Evolutionary conservation across 2,797 vertebrate species (phyloP), one percentile per base, ranked within the genome.

Genomic region (Aplochiton taeniatus): DNA sequence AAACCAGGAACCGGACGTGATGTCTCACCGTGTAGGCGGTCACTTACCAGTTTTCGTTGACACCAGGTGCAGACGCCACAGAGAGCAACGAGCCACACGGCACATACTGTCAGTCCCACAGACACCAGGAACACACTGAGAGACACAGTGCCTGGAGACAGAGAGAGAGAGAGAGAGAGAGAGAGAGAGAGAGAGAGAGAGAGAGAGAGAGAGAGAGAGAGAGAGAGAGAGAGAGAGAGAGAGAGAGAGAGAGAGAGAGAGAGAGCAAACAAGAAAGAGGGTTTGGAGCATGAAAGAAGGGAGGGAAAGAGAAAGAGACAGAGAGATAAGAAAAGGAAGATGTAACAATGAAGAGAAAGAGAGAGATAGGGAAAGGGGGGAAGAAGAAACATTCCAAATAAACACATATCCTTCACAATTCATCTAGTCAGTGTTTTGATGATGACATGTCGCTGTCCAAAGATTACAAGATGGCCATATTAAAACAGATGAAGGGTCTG

Each of bases 11-110:
- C 19, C 45, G 43, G 53, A 63, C 17, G 52, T 46, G 57, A 45
- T 42, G 47, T 46, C 43, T 18, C 11, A 19, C 18, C 7, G 16
- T 54, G 8, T 17, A 42, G 49, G 14, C 61, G 20, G 49, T 20
- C 61, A 87, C 97, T 97, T 86, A 99, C 97, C 95, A 98, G 87
- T 92, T 95, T 98, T 79, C 95, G 95, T 76, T 99, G 97, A 92
- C 97, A 99, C 97, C 97, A 99, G 86, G 97, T 95, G 89, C 97
- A 99, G 91, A 99, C 91, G 73, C 97, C 96, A 72, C 97, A 99
- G 71, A 98, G 93, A 69, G 96, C 93, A 69, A 98, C 93, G 78
- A 97, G 95, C 93, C 95, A 95, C 64, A 96, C 92, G 78, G 94
- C 91, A 92, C 97, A 98, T 80, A 99, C 86, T 77, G 96, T 93